Evolutionary conservation across 2,888 invertebrate species (phyloP).

Genomic region (Macroteleia sp.): DNA sequence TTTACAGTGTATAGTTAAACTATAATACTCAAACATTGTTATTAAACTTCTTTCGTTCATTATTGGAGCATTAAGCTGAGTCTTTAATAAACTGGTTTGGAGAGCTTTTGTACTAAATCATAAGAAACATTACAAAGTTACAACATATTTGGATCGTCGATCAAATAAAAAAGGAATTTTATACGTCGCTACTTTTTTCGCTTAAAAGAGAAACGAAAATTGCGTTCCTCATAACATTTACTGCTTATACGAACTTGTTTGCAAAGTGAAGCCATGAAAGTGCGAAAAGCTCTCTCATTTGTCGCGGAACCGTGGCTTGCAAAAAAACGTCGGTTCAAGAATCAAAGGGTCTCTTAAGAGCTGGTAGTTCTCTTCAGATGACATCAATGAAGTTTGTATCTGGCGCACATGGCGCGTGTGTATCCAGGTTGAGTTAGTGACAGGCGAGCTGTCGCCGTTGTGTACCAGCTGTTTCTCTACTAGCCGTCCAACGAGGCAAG

Average conservation of each 20-base stretch:
- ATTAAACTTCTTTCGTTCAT: too few relatives aligned
- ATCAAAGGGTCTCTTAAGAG: conserved; percentile 49
- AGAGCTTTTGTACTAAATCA: too few relatives aligned
- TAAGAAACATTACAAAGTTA: too few relatives aligned
- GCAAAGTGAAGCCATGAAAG: conserved; percentile 40
- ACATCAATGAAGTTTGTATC: conserved; percentile 84
- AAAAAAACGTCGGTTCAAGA: conserved; percentile 20
- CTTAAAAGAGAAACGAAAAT: conserved; percentile 13
- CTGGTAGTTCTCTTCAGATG: conserved; percentile 66
- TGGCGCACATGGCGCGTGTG: conserved; percentile 81
- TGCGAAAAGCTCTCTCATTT: conserved; percentile 50
- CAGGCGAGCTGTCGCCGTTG: conserved; percentile 81
- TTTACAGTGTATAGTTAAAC: too few relatives aligned
- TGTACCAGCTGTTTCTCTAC: conserved; percentile 82
- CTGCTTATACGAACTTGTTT: conserved; percentile 44
- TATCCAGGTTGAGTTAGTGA: conserved; percentile 82
- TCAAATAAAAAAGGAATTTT: conserved; percentile 14
- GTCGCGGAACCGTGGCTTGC: conserved; percentile 10
- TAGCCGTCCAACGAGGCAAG: conserved; percentile 73
- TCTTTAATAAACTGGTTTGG: too few relatives aligned
- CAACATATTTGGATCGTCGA: too few relatives aligned
- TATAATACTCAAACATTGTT: too few relatives aligned
- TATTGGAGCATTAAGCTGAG: too few relatives aligned
- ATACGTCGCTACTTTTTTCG: conserved; percentile 2
- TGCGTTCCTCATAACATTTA: conserved; percentile 22